Evolutionary conservation across 2,113 vertebrate genomes (phyloP).

Genomic region (Alligator sinensis): DNA sequence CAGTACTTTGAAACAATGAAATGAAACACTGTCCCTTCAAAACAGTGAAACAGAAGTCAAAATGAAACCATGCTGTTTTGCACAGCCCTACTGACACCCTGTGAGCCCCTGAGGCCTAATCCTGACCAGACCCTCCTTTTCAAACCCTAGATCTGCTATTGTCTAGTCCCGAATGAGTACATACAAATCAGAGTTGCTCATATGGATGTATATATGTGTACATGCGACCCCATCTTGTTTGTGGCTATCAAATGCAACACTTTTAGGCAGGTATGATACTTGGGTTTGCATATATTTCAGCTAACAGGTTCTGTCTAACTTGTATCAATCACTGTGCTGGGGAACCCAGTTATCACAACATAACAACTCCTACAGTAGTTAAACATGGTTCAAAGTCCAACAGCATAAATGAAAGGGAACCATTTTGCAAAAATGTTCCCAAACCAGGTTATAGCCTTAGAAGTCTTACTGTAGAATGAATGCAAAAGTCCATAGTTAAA

Average conservation of each 20-base stretch:
- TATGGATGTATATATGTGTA: slow-evolving; percentile 23
- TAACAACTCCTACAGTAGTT: background rate
- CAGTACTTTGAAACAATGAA: no score
- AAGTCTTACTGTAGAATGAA: background rate
- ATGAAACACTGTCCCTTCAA: no score
- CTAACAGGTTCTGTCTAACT: background rate
- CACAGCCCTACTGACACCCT: no score
- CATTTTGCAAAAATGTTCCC: background rate
- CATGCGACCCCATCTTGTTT: background rate
- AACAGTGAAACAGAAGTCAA: no score
- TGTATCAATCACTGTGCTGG: background rate
- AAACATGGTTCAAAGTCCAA: background rate
- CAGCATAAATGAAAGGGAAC: background rate
- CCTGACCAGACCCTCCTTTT: no score
- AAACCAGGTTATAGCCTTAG: background rate
- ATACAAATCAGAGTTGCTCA: background rate
- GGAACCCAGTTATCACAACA: background rate
- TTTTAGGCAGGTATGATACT: background rate
- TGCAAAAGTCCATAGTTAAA: background rate
- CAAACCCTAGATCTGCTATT: no score
- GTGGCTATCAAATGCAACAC: background rate
- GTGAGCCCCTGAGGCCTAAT: no score
- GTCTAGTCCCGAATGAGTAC: background rate
- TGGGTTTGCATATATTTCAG: background rate
- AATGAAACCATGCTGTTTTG: no score